Base-by-base conservation (phyloP, 2,113 vertebrate species). In the Labeo rohita region DNA sequence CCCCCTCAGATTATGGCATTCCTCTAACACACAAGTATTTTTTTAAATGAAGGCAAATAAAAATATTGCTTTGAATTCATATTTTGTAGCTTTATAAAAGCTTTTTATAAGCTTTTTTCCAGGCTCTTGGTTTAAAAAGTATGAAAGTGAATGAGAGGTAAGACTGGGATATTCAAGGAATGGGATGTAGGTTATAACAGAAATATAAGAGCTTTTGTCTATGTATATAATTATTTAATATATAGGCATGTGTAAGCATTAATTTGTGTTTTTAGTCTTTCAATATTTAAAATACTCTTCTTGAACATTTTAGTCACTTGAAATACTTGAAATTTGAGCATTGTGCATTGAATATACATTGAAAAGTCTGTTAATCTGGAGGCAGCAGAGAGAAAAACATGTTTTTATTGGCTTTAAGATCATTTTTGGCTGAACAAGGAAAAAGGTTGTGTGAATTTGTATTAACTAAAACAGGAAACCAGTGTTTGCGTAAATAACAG, bases 391-490 rank as follows among this genome's bases (percentile, higher is more conserved):
- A 16, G 45, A 49, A 59, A 78, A 79, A 79, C 9, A 59, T 61
- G 36, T 61, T 79, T 81, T 81, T 45, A 28, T 47, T 81, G 39
- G 11, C 59, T 66, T 61, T 34, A 18, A 50, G 13, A 47, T 10
- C 2, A 21, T 66, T 16, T 45, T 81, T 34, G 61, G 63, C 63
- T 50, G 80, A 82, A 82, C 16, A 52, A 1, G 28, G 7, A 21
- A 28, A 82, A 39, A 82, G 61, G 61, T 50, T 66, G 15, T 68
- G 80, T 82, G 80, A 82, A 82, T 82, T 52, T 82, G 65, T 36
- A 28, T 1, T 23, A 21, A 1, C 23, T 34, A 81, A 81, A 81
- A 81, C 39, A 82, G 45, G 45, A 52, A 52, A 21, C 54, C 54
- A 45, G 15, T 66, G 79, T n/a, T 80, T 80, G 45, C 8, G 6